Base-by-base conservation (phyloP, 2,113 vertebrate genomes). In the Scomber colias region DNA sequence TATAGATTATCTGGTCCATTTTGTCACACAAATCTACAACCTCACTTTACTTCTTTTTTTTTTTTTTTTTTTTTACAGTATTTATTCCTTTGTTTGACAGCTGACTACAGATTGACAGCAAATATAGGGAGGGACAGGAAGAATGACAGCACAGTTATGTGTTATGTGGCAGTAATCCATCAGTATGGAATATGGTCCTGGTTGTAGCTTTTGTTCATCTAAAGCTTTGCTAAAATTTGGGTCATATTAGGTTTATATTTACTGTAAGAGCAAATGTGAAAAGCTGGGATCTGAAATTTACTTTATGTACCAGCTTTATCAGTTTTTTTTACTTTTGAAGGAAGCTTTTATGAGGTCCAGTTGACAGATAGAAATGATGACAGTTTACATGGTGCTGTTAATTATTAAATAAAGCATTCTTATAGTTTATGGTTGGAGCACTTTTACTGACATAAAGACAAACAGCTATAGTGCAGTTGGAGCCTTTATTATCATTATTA, bases 281-380 rank as follows among this genome's bases (percentile, higher is more conserved):
- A 60, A 48, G 45, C 54, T 75, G 55, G 51, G 49, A 49, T 62
- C 16, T n/a, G 21, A 46, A 7, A n/a, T n/a, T 40, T 14, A 21
- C 16, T 59, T 71, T 14, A 17, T 81, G 27, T 78, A 71, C 71
- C 65, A 45, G 50, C 45, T 74, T 89, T 79, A 78, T 27, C 24
- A 27, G 24, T 27, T 27, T 27, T 2, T 76, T 85, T 89, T 81
- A 69, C 63, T 78, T 71, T 49, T 65, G 79, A 87, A 64, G 73
- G 79, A 82, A 82, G 76, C 67, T 35, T 82, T 85, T 83, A 83
- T 90, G 85, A 85, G 87, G 85, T 87, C 62, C 49, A 69, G 68
- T 77, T 71, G 67, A 78, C 53, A 77, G 82, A 82, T 21, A 14
- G 57, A 63, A 54, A 79, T 40, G 30, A 56, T 50, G 40, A 63